A percentile compares a stretch with the other conserved stretches of the same genome.
Evolutionary conservation across 2,888 invertebrate genomes (phyloP).

Genomic region (Platypus cylindrus): DNA sequence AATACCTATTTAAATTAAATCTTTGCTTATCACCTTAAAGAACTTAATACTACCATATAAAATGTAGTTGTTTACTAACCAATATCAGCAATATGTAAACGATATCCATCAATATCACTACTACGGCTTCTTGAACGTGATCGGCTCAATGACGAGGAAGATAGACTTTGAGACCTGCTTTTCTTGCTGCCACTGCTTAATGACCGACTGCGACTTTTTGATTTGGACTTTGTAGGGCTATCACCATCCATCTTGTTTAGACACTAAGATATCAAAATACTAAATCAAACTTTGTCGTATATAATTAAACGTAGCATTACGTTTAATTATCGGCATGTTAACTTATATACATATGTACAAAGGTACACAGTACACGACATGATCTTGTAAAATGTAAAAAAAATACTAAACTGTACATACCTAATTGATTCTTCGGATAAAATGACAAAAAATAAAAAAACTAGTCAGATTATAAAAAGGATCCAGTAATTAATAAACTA

Average conservation of each 20-base stretch:
- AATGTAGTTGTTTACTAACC: slow-evolving; percentile 13
- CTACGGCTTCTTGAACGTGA: slow-evolving; percentile 33
- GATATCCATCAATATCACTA: slow-evolving; percentile 33
- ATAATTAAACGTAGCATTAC: too few relatives aligned
- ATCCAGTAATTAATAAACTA: too few relatives aligned
- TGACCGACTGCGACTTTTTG: slow-evolving; percentile 14
- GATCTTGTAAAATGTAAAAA: too few relatives aligned
- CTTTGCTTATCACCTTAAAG: neutral
- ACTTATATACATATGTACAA: too few relatives aligned
- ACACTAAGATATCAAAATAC: neutral
- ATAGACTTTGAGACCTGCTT: slow-evolving; percentile 22
- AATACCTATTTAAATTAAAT: neutral
- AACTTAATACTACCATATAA: too few relatives aligned
- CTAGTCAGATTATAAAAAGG: too few relatives aligned
- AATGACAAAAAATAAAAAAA: too few relatives aligned
- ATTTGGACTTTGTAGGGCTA: slow-evolving; percentile 8
- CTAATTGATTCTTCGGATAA: too few relatives aligned
- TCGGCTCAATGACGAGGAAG: slow-evolving; percentile 27
- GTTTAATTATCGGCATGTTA: too few relatives aligned
- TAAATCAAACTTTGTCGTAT: too few relatives aligned
- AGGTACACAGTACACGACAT: too few relatives aligned
- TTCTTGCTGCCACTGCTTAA: slow-evolving; percentile 24
- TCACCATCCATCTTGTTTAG: neutral
- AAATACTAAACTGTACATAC: too few relatives aligned
- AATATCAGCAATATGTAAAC: slow-evolving; percentile 42